Percentiles rank a stretch among this genome's conserved stretches.
Conservation (phyloP, 2,888 invertebrate species). For the Drosophila multiciliata region DNA sequence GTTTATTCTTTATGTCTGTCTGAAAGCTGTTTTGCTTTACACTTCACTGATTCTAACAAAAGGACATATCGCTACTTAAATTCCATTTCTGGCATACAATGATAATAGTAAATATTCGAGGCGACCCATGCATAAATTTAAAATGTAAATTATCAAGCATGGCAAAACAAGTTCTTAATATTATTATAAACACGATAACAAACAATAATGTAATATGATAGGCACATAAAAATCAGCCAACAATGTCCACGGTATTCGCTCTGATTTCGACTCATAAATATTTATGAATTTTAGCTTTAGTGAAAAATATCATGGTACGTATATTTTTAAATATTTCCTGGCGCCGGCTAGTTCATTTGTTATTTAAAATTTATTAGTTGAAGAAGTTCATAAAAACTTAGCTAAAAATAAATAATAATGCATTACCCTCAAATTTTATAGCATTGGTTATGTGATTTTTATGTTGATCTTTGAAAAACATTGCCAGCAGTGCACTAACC, state of each 20-base stretch:
- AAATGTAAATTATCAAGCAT: slow-evolving; percentile 61
- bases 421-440: background rate
- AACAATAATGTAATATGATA: slow-evolving; percentile 65
- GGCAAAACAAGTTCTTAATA: slow-evolving; percentile 46
- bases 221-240: slow-evolving; percentile 49
- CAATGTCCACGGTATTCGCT: slow-evolving; percentile 24
- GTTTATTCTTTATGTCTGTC: slow-evolving; percentile 47
- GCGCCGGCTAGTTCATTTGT: slow-evolving; percentile 41
- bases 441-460: background rate
- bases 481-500: background rate
- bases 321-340: slow-evolving; percentile 24
- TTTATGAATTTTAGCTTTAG: slow-evolving; percentile 45
- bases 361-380: slow-evolving; percentile 51
- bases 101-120: slow-evolving; percentile 1
- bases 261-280: slow-evolving; percentile 53
- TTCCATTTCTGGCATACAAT: slow-evolving; percentile 22
- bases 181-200: slow-evolving; percentile 63
- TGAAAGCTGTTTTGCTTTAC: slow-evolving; percentile 41
- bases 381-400: slow-evolving; percentile 5
- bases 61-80: slow-evolving; percentile 4
- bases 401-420: slow-evolving; percentile 1
- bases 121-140: slow-evolving; percentile 51
- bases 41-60: slow-evolving; percentile 60
- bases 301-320: background rate
- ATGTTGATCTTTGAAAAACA: background rate